A percentile compares a stretch with the other conserved stretches of the same genome.
These are phyloP conservation scores for Phylloscopus trochilus DNA, from an alignment of 2,113 vertebrate genomes.

Conservation along the genomic window DNA sequence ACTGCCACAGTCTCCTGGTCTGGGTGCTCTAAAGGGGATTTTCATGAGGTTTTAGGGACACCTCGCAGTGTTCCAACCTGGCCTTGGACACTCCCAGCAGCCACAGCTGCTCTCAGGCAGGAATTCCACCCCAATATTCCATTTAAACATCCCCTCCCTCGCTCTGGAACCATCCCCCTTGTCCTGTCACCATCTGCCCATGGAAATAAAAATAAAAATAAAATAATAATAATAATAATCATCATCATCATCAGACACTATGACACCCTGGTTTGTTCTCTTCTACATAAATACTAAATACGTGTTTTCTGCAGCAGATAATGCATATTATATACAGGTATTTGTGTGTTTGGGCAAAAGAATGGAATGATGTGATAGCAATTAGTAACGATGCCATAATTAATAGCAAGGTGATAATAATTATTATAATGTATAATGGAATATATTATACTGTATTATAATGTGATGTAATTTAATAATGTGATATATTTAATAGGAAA, in stretches of 20 bases:
- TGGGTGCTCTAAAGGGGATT: not conserved
- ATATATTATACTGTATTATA: no score
- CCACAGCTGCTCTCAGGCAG: no score
- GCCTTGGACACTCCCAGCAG: not conserved
- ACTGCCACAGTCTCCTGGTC: fast-evolving
- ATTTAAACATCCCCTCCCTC: no score
- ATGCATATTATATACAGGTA: no score
- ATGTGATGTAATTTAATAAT: no score
- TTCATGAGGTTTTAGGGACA: not conserved
- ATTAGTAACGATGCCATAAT: no score
- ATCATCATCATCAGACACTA: no score
- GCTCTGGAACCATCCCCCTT: not conserved
- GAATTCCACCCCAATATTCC: not conserved
- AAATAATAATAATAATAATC: not conserved
- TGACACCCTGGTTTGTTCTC: not conserved
- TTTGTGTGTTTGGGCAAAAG: no score
- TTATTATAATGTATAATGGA: no score
- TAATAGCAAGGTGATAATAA: no score
- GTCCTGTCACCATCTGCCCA: not conserved
- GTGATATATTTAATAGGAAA: no score
- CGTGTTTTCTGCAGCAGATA: not conserved
- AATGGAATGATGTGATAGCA: no score
- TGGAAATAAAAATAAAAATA: not conserved
- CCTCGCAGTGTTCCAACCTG: not conserved
- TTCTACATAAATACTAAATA: not conserved